Conservation (phyloP, 1,140 invertebrate genomes). For the Hormaphis cornu region DNA sequence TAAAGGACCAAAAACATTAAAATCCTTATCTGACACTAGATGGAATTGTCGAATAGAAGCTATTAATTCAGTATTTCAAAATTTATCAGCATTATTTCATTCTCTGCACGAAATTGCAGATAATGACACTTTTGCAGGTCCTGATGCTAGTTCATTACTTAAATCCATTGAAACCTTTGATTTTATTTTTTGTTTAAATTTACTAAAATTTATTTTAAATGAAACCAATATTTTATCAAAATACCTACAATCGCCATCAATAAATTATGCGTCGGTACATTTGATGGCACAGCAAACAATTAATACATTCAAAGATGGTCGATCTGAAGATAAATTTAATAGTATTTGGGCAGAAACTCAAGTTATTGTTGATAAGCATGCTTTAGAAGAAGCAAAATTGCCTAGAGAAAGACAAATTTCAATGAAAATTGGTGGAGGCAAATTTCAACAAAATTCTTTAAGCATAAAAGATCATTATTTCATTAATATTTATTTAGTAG, state of each 20-base stretch:
- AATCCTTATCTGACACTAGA: not conserved
- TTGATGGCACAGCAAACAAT: too few species aligned
- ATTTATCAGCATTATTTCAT: not conserved
- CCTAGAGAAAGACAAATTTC: too few species aligned
- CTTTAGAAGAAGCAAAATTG: too few species aligned
- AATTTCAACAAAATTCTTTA: too few species aligned
- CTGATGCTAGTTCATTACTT: not conserved
- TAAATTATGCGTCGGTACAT: not conserved
- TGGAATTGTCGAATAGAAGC: not conserved
- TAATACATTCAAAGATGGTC: too few species aligned
- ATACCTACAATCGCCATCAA: not conserved
- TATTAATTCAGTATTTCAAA: not conserved
- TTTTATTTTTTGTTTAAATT: not conserved
- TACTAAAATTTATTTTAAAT: not conserved
- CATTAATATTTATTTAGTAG: too few species aligned
- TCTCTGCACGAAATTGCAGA: not conserved
- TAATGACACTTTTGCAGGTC: not conserved
- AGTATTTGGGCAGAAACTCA: too few species aligned
- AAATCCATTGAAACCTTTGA: not conserved
- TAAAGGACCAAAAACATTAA: constrained; percentile 4
- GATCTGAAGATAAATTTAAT: too few species aligned
- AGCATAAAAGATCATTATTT: too few species aligned
- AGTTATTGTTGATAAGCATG: too few species aligned
- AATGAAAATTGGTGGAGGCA: too few species aligned
- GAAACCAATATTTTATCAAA: not conserved